Conservation (phyloP, 2,113 vertebrate genomes). For the Sminthopsis crassicaudata region DNA sequence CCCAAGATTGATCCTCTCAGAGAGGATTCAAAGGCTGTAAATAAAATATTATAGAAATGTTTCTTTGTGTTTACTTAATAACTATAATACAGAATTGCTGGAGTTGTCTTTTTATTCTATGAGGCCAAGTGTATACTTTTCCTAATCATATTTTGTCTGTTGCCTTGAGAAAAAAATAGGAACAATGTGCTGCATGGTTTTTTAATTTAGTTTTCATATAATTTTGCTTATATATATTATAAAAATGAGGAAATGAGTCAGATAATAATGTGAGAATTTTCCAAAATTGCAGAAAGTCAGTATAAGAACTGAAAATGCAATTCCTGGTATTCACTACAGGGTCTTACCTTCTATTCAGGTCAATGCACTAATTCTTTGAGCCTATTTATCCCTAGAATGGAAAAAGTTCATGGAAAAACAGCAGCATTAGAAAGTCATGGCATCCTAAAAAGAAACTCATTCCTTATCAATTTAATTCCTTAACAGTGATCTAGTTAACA, state of each 20-base stretch:
- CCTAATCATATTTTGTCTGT: slow-evolving; percentile 14
- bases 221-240: neutral
- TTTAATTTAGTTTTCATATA: neutral
- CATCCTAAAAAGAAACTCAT: slow-evolving; percentile 13
- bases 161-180: neutral
- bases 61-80: slow-evolving; percentile 12
- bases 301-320: slow-evolving; percentile 11
- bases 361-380: neutral
- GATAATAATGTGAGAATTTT: neutral
- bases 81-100: neutral
- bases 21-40: slow-evolving; percentile 14
- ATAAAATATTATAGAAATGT: neutral
- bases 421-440: neutral
- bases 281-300: neutral
- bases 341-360: neutral
- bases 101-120: slow-evolving; percentile 32
- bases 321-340: neutral
- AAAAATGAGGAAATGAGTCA: neutral
- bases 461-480: neutral
- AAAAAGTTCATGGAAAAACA: slow-evolving; percentile 43
- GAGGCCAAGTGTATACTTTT: slow-evolving; percentile 1
- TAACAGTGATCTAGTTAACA: neutral
- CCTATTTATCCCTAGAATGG: neutral
- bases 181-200: neutral
- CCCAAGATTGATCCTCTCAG: slow-evolving; percentile 18